Base-by-base conservation (phyloP, 2,888 invertebrate species). In the Melipona bicolor region DNA sequence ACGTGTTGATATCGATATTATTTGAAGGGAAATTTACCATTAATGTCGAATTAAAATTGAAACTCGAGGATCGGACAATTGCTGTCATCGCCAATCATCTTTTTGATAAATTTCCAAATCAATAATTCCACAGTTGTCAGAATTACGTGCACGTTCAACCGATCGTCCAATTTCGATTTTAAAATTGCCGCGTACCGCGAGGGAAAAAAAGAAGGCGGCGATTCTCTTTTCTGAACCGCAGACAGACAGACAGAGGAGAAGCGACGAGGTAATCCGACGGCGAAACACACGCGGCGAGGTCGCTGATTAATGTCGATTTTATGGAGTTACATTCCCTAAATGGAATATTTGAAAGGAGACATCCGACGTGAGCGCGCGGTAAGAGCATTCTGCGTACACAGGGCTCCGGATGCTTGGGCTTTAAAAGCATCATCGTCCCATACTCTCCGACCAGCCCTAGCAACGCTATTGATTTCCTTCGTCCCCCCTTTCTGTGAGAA, bases 381-480 rank as follows among this genome's bases (percentile, higher is more conserved):
- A 84, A 75, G 82, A 71, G 79, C 82, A 67, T 72, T 74, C 82
- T 64, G 72, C 77, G 80, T 85, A 67, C 79, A 83, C 70, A 77
- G 50, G 64, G 68, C 81, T 87, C 88, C 76, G 88, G 83, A 90
- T 88, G 85, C 89, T 83, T 81, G 83, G 68, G 81, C 87, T 90
- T 90, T 90, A 91, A 92, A 91, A 90, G 92, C 92, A 92, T 92
- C 90, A 89, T 85, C 91, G 90, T 92, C 89, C 91, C 91, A 86
- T 90, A 84, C 92, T 91, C 90, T 90, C 88, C 89, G 88, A 85
- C 88, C 90, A 90, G 91, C 89, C 94, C 94, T 94, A 94, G 94
- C 94, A 94, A 94, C 94, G 94, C 94, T 94, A 94, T 94, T 94
- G 94, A 94, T 94, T 94, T 94, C 94, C 94, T 93, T 92, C 91